Conservation (phyloP, 2,888 invertebrate genomes). For the Limnephilus rhombicus region DNA sequence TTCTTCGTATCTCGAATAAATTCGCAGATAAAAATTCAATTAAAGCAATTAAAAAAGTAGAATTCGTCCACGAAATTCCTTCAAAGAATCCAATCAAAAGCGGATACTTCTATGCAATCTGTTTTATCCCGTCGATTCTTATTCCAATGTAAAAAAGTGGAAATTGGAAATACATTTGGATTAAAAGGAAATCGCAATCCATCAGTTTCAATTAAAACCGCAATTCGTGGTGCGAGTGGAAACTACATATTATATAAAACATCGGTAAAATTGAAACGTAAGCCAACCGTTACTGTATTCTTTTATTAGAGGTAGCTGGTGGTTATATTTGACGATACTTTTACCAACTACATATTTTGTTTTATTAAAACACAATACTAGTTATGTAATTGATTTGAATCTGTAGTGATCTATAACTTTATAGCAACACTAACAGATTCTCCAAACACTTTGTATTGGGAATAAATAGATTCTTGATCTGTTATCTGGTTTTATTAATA, state of each 20-base stretch:
- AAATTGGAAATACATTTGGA: constrained; percentile 9
- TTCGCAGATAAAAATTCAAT: not conserved
- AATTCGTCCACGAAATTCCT: not conserved
- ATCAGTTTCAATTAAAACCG: constrained; percentile 16
- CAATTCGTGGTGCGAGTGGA: not conserved
- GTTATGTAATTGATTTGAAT: no score
- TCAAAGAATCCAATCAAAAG: constrained; percentile 17
- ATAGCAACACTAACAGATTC: no score
- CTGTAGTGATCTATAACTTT: no score
- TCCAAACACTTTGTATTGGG: no score
- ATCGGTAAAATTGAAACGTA: not conserved
- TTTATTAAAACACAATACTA: no score
- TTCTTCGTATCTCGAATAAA: not conserved
- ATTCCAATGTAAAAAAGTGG: constrained; percentile 4
- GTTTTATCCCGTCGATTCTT: not conserved
- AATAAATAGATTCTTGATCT: no score
- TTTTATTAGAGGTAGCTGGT: not conserved
- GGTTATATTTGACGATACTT: not conserved
- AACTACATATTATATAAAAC: not conserved
- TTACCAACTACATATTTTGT: no score
- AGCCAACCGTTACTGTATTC: not conserved
- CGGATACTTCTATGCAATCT: constrained; percentile 14
- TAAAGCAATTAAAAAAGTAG: not conserved
- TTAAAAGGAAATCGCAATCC: constrained; percentile 1
- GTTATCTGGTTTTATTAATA: no score